Conservation (phyloP, 2,888 invertebrate species). For the Conchocele bisecta region DNA sequence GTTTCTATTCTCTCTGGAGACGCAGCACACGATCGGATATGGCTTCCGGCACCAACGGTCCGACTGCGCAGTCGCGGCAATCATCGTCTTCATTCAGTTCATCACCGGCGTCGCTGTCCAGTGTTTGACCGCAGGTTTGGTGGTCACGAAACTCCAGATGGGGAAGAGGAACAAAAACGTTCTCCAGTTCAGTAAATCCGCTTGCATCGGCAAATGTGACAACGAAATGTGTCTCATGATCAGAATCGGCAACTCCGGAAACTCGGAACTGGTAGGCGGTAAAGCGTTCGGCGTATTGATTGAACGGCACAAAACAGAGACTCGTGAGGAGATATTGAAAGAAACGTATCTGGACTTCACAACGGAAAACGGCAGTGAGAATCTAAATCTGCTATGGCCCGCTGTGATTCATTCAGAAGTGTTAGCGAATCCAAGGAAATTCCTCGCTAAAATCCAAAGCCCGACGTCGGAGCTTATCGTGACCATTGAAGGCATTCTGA, state of each 20-base stretch:
- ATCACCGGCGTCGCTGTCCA: constrained; percentile 91
- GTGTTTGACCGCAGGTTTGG: constrained; percentile 89
- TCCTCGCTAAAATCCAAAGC: constrained; percentile 90
- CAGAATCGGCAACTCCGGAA: constrained; percentile 82
- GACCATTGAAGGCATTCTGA: constrained; percentile 93
- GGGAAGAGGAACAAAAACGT: constrained; percentile 97
- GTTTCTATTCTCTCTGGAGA: constrained; percentile 97
- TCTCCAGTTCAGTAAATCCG: constrained; percentile 94
- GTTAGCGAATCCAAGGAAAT: constrained; percentile 86
- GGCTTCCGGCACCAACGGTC: constrained; percentile 93
- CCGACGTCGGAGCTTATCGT: constrained; percentile 97
- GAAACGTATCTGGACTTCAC: constrained; percentile 96
- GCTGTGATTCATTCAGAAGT: constrained; percentile 60
- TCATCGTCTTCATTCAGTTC: constrained; percentile 94
- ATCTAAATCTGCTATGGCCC: constrained; percentile 98
- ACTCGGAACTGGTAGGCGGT: constrained; percentile 86
- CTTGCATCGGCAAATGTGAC: constrained; percentile 89
- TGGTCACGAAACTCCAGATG: constrained; percentile 96
- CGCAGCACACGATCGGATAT: constrained; percentile 97
- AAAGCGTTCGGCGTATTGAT: constrained; percentile 96
- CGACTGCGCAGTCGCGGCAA: constrained; percentile 94
- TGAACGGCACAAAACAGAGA: constrained; percentile 90
- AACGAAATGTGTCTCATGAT: constrained; percentile 81
- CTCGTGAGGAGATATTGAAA: constrained; percentile 94
- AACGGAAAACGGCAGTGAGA: constrained; percentile 94